phyloP scores from a whole-genome alignment of 64 coral and sea anemone genomes.

The Stylophora pistillata region DNA sequence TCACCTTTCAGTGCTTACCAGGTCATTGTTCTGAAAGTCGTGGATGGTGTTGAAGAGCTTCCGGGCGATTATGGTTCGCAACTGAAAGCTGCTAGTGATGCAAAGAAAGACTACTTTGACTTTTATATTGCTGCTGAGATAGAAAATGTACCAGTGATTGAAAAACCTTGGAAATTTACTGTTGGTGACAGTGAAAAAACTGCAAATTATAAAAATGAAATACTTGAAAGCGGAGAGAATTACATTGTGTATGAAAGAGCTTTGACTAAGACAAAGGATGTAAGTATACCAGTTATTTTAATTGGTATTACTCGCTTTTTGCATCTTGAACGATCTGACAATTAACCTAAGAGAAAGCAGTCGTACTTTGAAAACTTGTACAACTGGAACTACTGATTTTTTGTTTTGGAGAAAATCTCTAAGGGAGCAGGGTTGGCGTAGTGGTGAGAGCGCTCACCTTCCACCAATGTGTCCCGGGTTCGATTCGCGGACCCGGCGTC shows the following conservation, averaged over 20 bases:
- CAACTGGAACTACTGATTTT: too few relatives aligned
- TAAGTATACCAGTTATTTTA: background rate
- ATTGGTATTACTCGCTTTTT: too few relatives aligned
- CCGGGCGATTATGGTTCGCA: background rate
- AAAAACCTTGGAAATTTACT: background rate
- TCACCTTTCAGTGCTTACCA: background rate
- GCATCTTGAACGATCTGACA: too few relatives aligned
- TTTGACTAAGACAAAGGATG: background rate
- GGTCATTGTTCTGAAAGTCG: conserved; percentile 9
- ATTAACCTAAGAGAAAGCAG: too few relatives aligned
- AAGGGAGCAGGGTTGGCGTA: too few relatives aligned
- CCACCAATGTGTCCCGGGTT: too few relatives aligned
- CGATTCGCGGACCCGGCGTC: too few relatives aligned
- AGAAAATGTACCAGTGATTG: background rate
- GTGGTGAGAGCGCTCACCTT: too few relatives aligned
- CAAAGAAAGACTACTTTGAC: background rate
- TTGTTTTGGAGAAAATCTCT: too few relatives aligned
- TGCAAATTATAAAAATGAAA: background rate
- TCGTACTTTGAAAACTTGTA: too few relatives aligned
- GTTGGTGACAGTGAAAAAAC: conserved; percentile 18
- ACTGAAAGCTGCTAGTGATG: background rate
- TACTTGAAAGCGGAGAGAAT: background rate
- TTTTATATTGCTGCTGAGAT: conserved; percentile 46
- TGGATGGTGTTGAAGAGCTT: background rate
- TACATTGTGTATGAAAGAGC: conserved; percentile 38